Base-by-base conservation (phyloP, 1,140 invertebrate genomes). In the Heliconius nattereri region DNA sequence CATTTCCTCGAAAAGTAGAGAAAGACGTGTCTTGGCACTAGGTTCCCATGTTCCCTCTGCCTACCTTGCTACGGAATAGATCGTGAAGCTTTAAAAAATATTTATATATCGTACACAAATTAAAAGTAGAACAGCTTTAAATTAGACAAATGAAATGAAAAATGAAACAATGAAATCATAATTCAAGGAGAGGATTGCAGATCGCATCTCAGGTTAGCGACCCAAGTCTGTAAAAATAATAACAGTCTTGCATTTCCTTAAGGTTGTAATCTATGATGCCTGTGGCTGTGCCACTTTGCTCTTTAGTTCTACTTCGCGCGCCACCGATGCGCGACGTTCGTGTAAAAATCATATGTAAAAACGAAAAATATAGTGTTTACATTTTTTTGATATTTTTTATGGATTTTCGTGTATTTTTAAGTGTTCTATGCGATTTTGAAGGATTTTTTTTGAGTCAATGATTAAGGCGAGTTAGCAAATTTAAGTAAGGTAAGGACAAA, bases 261-360 rank as follows among this genome's bases (percentile, higher is more conserved):
- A 72, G 74, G 70, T 71, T 79, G 73, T 79, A 29, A 66, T 71
- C 32, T 72, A 66, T 54, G 32, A 26, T 29, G 60, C 60, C 60
- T 66, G 7, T 29, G 26, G 23, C 60, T 66, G 23, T 80, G 66
- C 73, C 73, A 75, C 73, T 57, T 75, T 49, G 29, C 49, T 70
- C 37, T 71, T 78, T 72, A 90, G 89, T 90, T 60, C 79, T 80
- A 84, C 81, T 84, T 85, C 83, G 87, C 87, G 88, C 86, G 86
- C 81, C 82, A 87, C 8, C 86, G 83, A 80, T 84, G 87, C 84
- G 84, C 81, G 86, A 88, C 87, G 88, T 86, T 73, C 82, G 23
- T 66, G 20, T 66, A 5, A 26, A 66, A 26, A 29, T 29, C 23
- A 66, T 26, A 66, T 66, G 26, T 66, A 26, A 60, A 8, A 66